Conservation (phyloP, 2,888 invertebrate species). For the Idaea straminata region DNA sequence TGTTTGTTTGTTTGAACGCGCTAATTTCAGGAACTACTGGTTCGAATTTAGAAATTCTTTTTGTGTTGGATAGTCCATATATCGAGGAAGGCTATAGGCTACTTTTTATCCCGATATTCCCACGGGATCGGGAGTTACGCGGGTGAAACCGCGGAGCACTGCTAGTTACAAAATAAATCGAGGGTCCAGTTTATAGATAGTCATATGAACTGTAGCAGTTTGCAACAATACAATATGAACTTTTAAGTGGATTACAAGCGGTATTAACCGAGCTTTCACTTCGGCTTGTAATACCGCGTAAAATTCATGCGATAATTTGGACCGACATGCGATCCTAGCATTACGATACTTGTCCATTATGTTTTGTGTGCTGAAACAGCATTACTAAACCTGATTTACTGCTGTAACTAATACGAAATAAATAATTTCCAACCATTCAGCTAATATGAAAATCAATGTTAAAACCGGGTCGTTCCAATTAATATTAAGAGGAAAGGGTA, state of each 20-base stretch:
- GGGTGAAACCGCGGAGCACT: too few species aligned
- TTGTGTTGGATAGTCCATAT: too few species aligned
- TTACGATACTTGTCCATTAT: constrained; percentile 44
- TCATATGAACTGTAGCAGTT: background rate
- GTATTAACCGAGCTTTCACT: constrained; percentile 61
- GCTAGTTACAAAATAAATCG: background rate
- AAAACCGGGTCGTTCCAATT: background rate
- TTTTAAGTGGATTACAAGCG: constrained; percentile 66
- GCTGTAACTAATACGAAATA: constrained; percentile 25
- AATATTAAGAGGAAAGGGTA: too few species aligned
- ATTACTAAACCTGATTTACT: constrained; percentile 29
- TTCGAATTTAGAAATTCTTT: too few species aligned
- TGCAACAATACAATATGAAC: constrained; percentile 37
- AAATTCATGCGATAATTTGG: constrained; percentile 55
- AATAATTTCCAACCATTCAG: constrained; percentile 10
- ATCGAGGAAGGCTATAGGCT: too few species aligned
- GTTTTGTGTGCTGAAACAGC: constrained; percentile 31
- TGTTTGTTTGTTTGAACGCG: too few species aligned
- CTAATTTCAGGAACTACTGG: too few species aligned
- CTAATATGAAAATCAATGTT: constrained; percentile 11
- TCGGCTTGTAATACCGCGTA: constrained; percentile 50
- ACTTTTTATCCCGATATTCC: too few species aligned
- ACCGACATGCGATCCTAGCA: constrained; percentile 58
- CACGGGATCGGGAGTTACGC: too few species aligned
- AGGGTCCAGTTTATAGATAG: background rate